Evolutionary conservation across 2,888 invertebrate genomes (phyloP).

Genomic region (Hesperia comma): DNA sequence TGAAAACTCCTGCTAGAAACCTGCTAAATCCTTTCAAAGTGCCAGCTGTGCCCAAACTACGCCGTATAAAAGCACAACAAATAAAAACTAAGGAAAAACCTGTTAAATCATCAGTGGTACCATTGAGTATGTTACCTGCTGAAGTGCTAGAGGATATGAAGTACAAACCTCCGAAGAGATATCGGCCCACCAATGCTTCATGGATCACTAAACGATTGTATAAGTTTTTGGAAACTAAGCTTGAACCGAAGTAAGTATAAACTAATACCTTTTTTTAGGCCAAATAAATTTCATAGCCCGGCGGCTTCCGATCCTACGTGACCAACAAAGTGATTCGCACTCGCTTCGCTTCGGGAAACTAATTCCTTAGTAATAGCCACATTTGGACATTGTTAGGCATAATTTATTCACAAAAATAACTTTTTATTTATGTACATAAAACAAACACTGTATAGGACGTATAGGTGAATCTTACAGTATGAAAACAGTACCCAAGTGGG

Average conservation of each 20-base stretch:
- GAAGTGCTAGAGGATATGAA: constrained; percentile 66
- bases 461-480: too few relatives aligned
- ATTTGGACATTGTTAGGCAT: too few relatives aligned
- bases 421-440: too few relatives aligned
- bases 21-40: constrained; percentile 55
- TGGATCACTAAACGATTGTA: constrained; percentile 75
- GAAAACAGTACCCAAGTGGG: too few relatives aligned
- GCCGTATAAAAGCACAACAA: constrained; percentile 41
- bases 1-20: constrained; percentile 49
- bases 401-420: too few relatives aligned
- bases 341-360: too few relatives aligned
- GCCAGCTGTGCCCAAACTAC: constrained; percentile 51
- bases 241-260: constrained; percentile 68
- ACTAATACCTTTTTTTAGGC: not conserved
- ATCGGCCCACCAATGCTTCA: constrained; percentile 62
- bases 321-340: too few relatives aligned
- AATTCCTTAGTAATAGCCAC: too few relatives aligned
- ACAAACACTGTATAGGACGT: too few relatives aligned
- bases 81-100: constrained; percentile 52
- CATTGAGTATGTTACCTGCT: constrained; percentile 53
- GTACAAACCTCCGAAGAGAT: constrained; percentile 74
- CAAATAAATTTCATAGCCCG: too few relatives aligned
- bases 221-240: constrained; percentile 67
- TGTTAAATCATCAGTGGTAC: constrained; percentile 45
- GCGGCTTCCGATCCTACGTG: too few relatives aligned